Conservation (phyloP, 2,888 invertebrate genomes). For the Neocrepidodera transversa region DNA sequence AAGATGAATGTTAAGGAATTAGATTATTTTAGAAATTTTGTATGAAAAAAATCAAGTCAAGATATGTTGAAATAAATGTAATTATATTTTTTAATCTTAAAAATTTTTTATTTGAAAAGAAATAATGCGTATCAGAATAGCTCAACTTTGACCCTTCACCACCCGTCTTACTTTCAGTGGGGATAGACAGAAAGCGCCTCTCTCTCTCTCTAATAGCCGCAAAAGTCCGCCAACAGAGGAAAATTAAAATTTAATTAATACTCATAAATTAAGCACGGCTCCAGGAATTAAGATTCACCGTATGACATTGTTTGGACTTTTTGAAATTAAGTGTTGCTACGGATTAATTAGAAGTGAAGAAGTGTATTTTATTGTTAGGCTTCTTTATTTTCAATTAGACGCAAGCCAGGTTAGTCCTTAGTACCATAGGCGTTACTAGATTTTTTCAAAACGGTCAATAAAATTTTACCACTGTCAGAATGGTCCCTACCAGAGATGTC, state of each 20-base stretch:
- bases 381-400: slow-evolving; percentile 42
- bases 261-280: slow-evolving; percentile 57
- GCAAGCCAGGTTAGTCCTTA: slow-evolving; percentile 9
- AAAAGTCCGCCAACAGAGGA: slow-evolving; percentile 50
- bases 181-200: slow-evolving; percentile 40
- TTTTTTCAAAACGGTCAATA: not conserved
- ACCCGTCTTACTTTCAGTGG: not conserved
- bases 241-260: slow-evolving; percentile 61
- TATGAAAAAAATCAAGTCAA: too few species aligned
- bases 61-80: too few species aligned
- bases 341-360: slow-evolving; percentile 61
- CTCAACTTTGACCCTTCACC: too few species aligned
- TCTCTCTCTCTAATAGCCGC: slow-evolving; percentile 44
- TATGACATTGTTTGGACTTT: slow-evolving; percentile 59
- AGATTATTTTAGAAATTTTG: too few species aligned
- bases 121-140: too few species aligned
- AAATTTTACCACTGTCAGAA: too few species aligned
- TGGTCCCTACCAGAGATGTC: too few species aligned
- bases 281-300: slow-evolving; percentile 60
- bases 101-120: too few species aligned
- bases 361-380: slow-evolving; percentile 57
- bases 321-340: slow-evolving; percentile 58
- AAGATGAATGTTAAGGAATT: too few species aligned
- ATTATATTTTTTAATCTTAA: too few species aligned
- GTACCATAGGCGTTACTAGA: not conserved